Percentiles rank a stretch among this genome's conserved stretches.
phyloP scores from a whole-genome alignment of 2,888 invertebrate genomes.

The Leptinotarsa peninsularis region DNA sequence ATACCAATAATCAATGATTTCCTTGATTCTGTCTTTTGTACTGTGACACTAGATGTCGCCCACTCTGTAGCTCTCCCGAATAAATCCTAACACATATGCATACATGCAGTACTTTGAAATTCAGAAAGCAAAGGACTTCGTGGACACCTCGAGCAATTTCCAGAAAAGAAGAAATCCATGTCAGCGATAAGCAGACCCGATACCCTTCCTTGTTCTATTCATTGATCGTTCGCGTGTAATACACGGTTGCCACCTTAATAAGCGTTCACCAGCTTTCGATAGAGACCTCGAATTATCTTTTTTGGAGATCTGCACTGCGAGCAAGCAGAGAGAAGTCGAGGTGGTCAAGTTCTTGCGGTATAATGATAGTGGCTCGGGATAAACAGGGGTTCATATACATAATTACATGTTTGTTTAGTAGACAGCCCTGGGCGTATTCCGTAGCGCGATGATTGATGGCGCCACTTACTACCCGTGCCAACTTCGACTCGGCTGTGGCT shows the following conservation, averaged over 20 bases:
- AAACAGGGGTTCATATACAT: conserved; percentile 68
- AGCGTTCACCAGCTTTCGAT: conserved; percentile 36
- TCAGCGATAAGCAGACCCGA: conserved; percentile 9
- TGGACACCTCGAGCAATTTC: conserved; percentile 1
- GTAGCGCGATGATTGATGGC: conserved; percentile 65
- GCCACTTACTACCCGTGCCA: conserved; percentile 61
- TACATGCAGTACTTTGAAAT: background rate
- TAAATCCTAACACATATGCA: too few species aligned
- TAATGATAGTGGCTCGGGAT: conserved; percentile 64
- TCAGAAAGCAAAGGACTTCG: background rate
- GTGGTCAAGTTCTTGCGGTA: conserved; percentile 58
- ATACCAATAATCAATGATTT: too few species aligned
- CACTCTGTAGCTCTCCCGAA: too few species aligned
- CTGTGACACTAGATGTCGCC: too few species aligned
- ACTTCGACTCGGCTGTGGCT: conserved; percentile 12
- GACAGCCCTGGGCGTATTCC: conserved; percentile 67
- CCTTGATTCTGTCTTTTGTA: too few species aligned
- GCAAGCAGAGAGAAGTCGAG: conserved; percentile 44
- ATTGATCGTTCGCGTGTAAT: conserved; percentile 36
- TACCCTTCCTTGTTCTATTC: conserved; percentile 21
- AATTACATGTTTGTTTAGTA: conserved; percentile 69
- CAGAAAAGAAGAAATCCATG: background rate
- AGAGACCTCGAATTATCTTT: conserved; percentile 45
- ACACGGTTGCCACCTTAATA: conserved; percentile 41
- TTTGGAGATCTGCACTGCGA: conserved; percentile 48